Base-by-base conservation (phyloP, 2,113 vertebrate species). In the Hippolais icterina region DNA sequence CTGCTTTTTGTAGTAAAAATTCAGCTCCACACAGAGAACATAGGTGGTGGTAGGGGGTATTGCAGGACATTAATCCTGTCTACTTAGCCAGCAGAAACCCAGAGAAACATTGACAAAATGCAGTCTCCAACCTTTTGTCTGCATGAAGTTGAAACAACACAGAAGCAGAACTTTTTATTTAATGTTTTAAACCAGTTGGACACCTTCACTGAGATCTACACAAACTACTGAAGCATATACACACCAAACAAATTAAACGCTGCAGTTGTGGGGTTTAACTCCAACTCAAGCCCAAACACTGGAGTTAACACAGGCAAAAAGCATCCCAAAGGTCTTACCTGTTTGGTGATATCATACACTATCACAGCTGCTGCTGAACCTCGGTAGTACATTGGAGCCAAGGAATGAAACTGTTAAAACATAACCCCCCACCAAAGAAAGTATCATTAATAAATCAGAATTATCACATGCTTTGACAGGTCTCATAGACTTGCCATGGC, bases 361-460 rank as follows among this genome's bases (percentile, higher is more conserved):
- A 99, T 99, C 91, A 99, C 99, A 0, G 99, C 99, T n/a, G 99
- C 99, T 27, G 99, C 99, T 6, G 99, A 99, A 23, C 99, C 99
- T 92, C 99, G 96, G 88, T 99, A 99, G 97, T 99, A 99, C 99
- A 99, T 99, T 11, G 99, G 99, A 65, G 99, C 99, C 98, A 99
- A 96, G 4, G 99, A 99, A 87, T 99, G 99, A 93, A 99, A 99
- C 99, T 99, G 96, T 80, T 63, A 28, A 96, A 97, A 97, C 39
- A 94, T 8, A 83, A 42, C 10, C 20, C 42, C 47, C 78, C 46
- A 44, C 75, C 56, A 66, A 7, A 75, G 35, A 83, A 69, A 63
- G 3, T 17, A 50, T 27, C 10, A 61, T 77, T 64, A 94, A 50
- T 56, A 42, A 75, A 63, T 22, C 63, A 68, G 72, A 75, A 42